Evolutionary conservation across 92 coral and sea anemone genomes (phyloP).

Genomic region (Epizoanthus illoricatus): DNA sequence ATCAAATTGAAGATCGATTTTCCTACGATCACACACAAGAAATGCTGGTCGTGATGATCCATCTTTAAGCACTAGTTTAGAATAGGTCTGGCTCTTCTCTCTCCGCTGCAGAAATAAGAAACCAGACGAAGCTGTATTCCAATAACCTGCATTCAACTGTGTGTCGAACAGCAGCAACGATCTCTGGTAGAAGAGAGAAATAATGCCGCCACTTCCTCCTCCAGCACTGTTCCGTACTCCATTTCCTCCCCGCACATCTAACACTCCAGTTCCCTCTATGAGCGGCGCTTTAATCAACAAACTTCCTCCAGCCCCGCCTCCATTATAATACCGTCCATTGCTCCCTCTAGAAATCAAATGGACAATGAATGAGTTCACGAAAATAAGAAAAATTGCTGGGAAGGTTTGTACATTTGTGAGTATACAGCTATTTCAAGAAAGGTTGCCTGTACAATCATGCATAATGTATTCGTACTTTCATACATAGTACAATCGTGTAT

Average conservation of each 20-base stretch:
- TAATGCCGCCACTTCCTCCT: constrained; percentile 77
- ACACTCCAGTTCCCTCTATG: constrained; percentile 54
- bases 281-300: constrained; percentile 39
- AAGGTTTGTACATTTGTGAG: background rate
- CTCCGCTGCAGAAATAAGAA: constrained; percentile 33
- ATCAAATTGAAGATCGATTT: constrained; percentile 48
- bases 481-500: no score
- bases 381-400: background rate
- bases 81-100: background rate
- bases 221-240: constrained; percentile 49
- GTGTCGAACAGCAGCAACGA: constrained; percentile 35
- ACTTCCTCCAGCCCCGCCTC: constrained; percentile 77
- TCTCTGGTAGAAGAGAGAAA: constrained; percentile 54
- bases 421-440: no score
- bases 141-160: constrained; percentile 49
- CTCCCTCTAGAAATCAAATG: constrained; percentile 49
- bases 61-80: constrained; percentile 54
- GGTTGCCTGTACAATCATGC: no score
- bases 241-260: constrained; percentile 63
- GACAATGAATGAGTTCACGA: background rate
- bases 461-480: no score
- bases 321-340: constrained; percentile 41
- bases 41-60: constrained; percentile 31
- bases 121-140: constrained; percentile 54
- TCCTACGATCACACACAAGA: constrained; percentile 50